A percentile compares a stretch with the other conserved stretches of the same genome.
phyloP scores from a whole-genome alignment of 2,888 invertebrate species.

The Mantis religiosa region DNA sequence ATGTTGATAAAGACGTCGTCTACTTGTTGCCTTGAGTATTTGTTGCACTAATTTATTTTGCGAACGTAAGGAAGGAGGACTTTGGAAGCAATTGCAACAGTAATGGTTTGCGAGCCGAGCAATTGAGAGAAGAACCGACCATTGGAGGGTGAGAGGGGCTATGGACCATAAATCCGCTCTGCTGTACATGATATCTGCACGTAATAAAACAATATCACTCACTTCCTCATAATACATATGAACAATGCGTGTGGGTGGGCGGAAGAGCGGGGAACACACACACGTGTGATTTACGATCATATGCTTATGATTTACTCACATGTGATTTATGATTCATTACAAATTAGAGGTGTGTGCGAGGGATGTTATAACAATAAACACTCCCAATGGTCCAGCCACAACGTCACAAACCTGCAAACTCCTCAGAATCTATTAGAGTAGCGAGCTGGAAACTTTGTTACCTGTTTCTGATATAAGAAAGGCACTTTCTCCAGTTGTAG shows the following conservation, averaged over 20 bases:
- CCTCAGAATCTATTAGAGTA: neutral
- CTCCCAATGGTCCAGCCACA: neutral
- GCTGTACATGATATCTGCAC: conserved; percentile 3
- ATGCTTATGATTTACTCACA: conserved; percentile 16
- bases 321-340: conserved; percentile 14
- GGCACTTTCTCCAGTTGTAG: too few relatives aligned
- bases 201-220: conserved; percentile 16
- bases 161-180: neutral
- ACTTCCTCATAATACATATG: neutral
- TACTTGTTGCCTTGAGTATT: too few relatives aligned
- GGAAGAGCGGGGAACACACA: neutral
- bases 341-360: conserved; percentile 9
- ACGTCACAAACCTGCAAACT: neutral
- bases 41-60: too few relatives aligned
- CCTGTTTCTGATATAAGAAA: too few relatives aligned
- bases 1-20: too few relatives aligned
- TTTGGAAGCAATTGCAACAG: neutral
- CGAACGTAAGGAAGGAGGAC: too few relatives aligned
- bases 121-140: neutral
- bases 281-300: conserved; percentile 15
- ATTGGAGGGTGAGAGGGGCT: neutral
- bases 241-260: neutral
- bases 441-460: neutral
- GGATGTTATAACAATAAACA: neutral
- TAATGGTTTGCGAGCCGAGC: neutral